Conservation (phyloP, 2,888 invertebrate genomes). For the Eupithecia abbreviata region DNA sequence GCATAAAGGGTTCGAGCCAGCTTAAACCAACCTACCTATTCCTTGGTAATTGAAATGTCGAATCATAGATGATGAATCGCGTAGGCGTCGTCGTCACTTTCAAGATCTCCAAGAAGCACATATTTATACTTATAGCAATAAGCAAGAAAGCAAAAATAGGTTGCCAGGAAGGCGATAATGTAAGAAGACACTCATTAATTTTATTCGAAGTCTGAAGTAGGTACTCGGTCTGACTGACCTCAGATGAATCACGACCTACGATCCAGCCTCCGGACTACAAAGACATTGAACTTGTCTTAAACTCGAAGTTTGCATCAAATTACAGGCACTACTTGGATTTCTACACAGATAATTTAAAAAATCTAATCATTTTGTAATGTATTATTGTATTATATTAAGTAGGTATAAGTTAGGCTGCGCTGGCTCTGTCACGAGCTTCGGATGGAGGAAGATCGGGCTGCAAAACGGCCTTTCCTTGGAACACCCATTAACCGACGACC, state of each 20-base stretch:
- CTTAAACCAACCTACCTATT: not conserved
- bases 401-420: too few relatives aligned
- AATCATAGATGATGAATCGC: slow-evolving; percentile 11
- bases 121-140: slow-evolving; percentile 17
- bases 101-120: slow-evolving; percentile 7
- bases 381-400: too few relatives aligned
- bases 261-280: slow-evolving; percentile 36
- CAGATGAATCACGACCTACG: slow-evolving; percentile 71
- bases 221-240: slow-evolving; percentile 66
- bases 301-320: not conserved
- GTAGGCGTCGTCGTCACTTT: not conserved
- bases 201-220: slow-evolving; percentile 66
- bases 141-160: slow-evolving; percentile 9
- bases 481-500: too few relatives aligned
- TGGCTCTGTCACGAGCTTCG: too few relatives aligned
- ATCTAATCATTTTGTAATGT: too few relatives aligned
- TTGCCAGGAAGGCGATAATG: slow-evolving; percentile 40
- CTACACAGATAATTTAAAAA: not conserved
- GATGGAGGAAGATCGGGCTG: too few relatives aligned
- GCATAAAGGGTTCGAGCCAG: too few relatives aligned
- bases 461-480: too few relatives aligned
- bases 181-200: slow-evolving; percentile 54
- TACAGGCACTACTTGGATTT: not conserved
- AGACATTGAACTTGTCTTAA: slow-evolving; percentile 45
- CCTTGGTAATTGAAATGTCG: not conserved